Base-by-base conservation (phyloP, 2,888 invertebrate genomes). In the Sphecodes monilicornis region DNA sequence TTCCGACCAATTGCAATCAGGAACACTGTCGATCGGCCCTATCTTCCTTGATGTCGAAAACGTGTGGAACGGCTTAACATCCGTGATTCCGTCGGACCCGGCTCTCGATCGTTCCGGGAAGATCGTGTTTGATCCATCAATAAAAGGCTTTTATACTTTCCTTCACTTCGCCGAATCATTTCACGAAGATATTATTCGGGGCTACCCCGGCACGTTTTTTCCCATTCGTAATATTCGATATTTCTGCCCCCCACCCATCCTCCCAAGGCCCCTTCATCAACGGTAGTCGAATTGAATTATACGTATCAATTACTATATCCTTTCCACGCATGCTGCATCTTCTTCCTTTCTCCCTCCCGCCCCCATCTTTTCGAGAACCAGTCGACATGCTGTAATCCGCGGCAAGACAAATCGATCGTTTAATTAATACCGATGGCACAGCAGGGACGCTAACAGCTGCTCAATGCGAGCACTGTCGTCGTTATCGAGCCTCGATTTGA, bases 401-500 rank as follows among this genome's bases (percentile, higher is more conserved):
- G 76, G 83, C 60, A 78, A 84, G 83, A 90, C 86, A 88, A 86
- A 90, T 89, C 82, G 82, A 41, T 41, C 77, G 50, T 83, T 89
- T 85, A 90, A 90, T 90, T 89, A 88, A 89, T 89, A 76, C 50
- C 69, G 73, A 78, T 70, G 75, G 78, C 84, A 72, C 83, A 78
- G 73, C 81, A 46, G 80, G 78, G 41, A 72, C 79, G 66, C 73
- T 82, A 78, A 76, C 83, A 81, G 60, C 64, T 73, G 50, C 69
- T 79, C 76, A 78, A 84, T 84, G 84, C 85, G 68, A 80, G 74
- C 80, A 83, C 83, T 87, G 86, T 81, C 82, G 64, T 87, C 84
- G 84, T 90, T 90, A 90, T 90, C 90, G 80, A 72, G 82, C 83
- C 83, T 86, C 82, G 76, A 64, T 32, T 68, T 68, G 87, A 84